Evolutionary conservation across 2,797 vertebrate species (phyloP).

Genomic region (Mormyrus proboscirostris): DNA sequence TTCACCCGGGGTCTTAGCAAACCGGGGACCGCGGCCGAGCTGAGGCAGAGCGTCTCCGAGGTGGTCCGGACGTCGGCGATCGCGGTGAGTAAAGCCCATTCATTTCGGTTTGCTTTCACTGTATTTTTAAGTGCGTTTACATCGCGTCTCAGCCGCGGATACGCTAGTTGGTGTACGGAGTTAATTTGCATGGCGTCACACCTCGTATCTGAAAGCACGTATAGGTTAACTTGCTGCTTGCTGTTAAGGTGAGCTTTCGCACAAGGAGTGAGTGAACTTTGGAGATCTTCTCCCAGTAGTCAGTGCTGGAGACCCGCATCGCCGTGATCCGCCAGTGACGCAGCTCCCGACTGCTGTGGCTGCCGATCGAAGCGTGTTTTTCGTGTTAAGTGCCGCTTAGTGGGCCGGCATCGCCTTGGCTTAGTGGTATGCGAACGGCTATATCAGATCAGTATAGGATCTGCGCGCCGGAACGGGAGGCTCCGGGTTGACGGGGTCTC

Average conservation of each 20-base stretch:
- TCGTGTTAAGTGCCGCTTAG: background rate
- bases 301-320: background rate
- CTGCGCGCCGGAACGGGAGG: background rate
- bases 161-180: background rate
- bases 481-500: background rate
- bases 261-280: background rate
- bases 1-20: slow-evolving; percentile 88
- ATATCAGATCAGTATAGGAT: background rate
- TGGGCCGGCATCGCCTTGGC: background rate
- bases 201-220: background rate
- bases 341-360: background rate
- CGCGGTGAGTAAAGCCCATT: slow-evolving; percentile 65
- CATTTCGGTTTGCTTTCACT: background rate
- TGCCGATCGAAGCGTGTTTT: background rate
- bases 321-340: background rate
- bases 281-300: background rate
- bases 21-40: slow-evolving; percentile 87
- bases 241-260: background rate
- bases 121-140: background rate
- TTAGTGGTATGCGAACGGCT: background rate
- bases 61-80: slow-evolving; percentile 83
- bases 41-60: slow-evolving; percentile 91
- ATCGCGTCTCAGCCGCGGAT: background rate
- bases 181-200: background rate
- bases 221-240: background rate